Conservation (phyloP, 2,888 invertebrate species). For the Drosophila tanythrix region DNA sequence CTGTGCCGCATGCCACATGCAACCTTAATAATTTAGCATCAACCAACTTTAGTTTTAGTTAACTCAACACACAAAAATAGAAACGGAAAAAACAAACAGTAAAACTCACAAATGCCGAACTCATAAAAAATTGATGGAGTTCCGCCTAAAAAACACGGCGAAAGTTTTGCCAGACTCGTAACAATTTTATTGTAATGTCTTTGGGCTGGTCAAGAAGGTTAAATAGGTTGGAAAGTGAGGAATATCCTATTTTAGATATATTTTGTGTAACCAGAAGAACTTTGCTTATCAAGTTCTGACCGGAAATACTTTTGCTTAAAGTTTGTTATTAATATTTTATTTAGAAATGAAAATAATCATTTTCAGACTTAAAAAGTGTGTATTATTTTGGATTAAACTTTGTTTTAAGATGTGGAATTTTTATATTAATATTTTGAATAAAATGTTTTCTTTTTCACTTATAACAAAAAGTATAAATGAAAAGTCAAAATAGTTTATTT, state of each 20-base stretch:
- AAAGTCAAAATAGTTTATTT: not conserved
- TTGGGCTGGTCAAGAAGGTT: not conserved
- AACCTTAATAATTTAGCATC: conserved; percentile 72
- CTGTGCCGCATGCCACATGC: conserved; percentile 46
- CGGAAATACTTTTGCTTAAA: not conserved
- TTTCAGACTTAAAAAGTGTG: too few relatives aligned
- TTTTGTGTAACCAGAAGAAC: not conserved
- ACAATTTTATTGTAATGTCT: conserved; percentile 4
- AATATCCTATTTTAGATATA: not conserved
- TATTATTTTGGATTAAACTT: not conserved
- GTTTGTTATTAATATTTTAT: not conserved
- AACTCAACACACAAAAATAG: conserved; percentile 29
- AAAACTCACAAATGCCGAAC: conserved; percentile 45
- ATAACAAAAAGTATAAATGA: too few relatives aligned
- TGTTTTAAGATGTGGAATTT: too few relatives aligned
- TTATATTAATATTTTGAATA: too few relatives aligned
- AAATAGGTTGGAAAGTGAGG: not conserved
- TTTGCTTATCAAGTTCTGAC: not conserved
- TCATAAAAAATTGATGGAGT: conserved; percentile 41
- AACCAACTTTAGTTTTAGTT: conserved; percentile 47
- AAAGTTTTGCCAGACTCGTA: conserved; percentile 38
- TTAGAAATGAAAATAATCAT: not conserved
- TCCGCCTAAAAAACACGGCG: conserved; percentile 33
- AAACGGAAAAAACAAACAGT: conserved; percentile 24
- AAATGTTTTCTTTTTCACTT: too few relatives aligned